These are phyloP conservation scores for Furcula furcula DNA, from an alignment of 2,888 invertebrate genomes.

Conservation along the genomic window DNA sequence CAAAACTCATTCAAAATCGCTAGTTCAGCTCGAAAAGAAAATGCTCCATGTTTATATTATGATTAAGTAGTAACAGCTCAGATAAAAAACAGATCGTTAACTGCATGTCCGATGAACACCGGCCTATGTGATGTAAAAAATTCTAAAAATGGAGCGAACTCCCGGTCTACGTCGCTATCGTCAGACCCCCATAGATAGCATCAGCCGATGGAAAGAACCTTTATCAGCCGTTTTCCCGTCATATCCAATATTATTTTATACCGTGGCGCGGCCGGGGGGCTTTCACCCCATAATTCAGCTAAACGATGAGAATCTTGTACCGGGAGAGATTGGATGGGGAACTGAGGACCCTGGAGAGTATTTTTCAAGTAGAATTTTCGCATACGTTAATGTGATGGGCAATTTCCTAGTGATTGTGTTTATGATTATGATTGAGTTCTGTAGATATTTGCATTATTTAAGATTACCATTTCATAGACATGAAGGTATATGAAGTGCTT, in stretches of 20 bases:
- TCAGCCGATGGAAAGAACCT: constrained; percentile 36
- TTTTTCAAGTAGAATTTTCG: constrained; percentile 55
- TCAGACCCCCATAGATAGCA: constrained; percentile 27
- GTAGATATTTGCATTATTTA: not conserved
- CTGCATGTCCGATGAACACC: no score
- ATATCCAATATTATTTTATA: constrained; percentile 48
- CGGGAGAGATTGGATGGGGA: constrained; percentile 39
- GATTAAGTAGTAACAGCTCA: no score
- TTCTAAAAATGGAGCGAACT: constrained; percentile 4
- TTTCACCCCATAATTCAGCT: constrained; percentile 50
- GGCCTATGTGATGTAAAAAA: no score
- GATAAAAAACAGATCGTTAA: no score
- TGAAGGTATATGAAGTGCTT: no score
- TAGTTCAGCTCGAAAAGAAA: no score
- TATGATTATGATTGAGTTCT: constrained; percentile 3
- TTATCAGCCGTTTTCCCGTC: constrained; percentile 50
- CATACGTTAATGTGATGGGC: constrained; percentile 41
- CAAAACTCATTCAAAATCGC: no score
- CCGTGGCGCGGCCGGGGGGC: constrained; percentile 31
- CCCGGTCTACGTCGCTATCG: constrained; percentile 14
- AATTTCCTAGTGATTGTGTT: constrained; percentile 21
- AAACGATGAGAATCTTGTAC: constrained; percentile 39
- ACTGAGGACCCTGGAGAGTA: constrained; percentile 21
- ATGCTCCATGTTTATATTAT: no score
- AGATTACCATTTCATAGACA: no score